A percentile compares a stretch with the other conserved stretches of the same genome.
Evolutionary conservation across 2,797 vertebrate species (phyloP).

Genomic region (Xerus rutilus): DNA sequence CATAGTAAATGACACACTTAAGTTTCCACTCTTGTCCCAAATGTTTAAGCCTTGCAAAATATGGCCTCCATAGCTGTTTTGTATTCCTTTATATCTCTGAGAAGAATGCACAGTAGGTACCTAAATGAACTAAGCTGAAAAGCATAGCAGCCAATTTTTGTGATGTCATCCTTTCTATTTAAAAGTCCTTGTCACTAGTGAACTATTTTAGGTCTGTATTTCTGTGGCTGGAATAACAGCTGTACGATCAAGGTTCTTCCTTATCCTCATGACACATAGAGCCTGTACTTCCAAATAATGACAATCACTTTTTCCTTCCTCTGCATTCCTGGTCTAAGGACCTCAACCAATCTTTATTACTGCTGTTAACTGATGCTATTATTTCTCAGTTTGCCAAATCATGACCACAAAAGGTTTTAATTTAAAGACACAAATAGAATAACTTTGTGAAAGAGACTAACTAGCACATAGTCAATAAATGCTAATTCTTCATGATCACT

Average conservation of each 20-base stretch:
- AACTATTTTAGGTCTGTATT: slow-evolving; percentile 52
- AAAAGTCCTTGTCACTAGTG: slow-evolving; percentile 32
- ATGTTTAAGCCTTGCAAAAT: not conserved
- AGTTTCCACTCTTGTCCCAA: not conserved
- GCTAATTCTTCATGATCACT: not conserved
- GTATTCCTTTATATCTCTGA: not conserved
- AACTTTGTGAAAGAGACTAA: slow-evolving; percentile 23
- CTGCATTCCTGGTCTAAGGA: not conserved
- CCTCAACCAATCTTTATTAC: not conserved
- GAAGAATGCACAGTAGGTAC: not conserved
- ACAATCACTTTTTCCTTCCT: not conserved
- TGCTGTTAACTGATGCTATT: not conserved
- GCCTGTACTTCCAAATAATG: not conserved
- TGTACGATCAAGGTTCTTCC: not conserved
- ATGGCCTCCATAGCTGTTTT: not conserved
- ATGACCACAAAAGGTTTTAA: not conserved
- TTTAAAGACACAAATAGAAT: slow-evolving; percentile 17
- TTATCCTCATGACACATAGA: not conserved
- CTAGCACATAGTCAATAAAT: not conserved
- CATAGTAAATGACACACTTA: not conserved
- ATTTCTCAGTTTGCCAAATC: not conserved
- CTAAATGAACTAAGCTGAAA: not conserved
- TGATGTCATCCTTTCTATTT: slow-evolving; percentile 1
- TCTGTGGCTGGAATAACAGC: not conserved
- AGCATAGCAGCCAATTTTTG: not conserved